Conservation (phyloP, 1,140 invertebrate species). For the Drosophila jambulina region DNA sequence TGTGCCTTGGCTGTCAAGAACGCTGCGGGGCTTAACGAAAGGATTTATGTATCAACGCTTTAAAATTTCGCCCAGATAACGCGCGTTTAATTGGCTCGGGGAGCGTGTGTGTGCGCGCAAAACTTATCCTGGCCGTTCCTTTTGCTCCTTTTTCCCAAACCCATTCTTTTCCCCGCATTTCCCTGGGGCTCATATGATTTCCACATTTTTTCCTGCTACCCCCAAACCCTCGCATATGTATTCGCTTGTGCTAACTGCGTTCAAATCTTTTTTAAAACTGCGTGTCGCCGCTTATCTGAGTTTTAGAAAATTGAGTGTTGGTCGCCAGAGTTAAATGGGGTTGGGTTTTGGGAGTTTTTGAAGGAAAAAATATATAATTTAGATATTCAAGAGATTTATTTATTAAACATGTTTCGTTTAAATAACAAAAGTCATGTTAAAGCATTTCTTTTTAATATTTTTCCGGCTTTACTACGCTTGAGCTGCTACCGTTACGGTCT, state of each 20-base stretch:
- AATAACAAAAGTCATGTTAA: not conserved
- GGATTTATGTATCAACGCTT: constrained; percentile 85
- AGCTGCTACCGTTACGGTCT: constrained; percentile 48
- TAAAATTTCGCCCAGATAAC: constrained; percentile 85
- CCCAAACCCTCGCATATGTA: constrained; percentile 34
- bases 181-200: constrained; percentile 58
- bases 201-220: constrained; percentile 19
- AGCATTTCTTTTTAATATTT: not conserved
- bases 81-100: constrained; percentile 81
- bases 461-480: constrained; percentile 6
- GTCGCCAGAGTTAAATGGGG: constrained; percentile 10
- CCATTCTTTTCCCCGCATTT: constrained; percentile 2
- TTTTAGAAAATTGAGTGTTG: constrained; percentile 61
- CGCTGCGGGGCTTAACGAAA: constrained; percentile 83
- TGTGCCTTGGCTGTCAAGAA: constrained; percentile 84
- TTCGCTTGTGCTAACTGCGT: constrained; percentile 55
- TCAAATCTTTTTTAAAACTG: constrained; percentile 73
- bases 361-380: not conserved
- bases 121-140: constrained; percentile 49
- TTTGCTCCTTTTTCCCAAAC: constrained; percentile 26
- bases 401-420: not conserved
- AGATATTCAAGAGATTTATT: not conserved
- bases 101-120: constrained; percentile 55
- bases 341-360: not conserved
- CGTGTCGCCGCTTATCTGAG: constrained; percentile 64